These are phyloP conservation scores for Steinernema hermaphroditum DNA, from an alignment of 2,888 invertebrate species.

Conservation along the genomic window DNA sequence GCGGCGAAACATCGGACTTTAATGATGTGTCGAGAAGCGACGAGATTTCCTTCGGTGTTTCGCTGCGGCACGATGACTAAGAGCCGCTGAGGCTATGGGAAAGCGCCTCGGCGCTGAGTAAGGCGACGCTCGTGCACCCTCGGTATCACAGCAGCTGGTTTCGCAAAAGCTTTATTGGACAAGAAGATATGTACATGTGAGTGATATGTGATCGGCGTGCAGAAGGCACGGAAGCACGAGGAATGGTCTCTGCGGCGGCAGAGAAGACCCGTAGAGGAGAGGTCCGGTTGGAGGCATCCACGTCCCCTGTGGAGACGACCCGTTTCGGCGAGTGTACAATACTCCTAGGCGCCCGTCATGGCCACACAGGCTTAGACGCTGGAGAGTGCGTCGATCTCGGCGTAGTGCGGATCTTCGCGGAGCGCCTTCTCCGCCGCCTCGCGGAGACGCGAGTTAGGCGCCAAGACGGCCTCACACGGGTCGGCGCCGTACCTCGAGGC, in stretches of 20 bases:
- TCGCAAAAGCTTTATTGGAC: neutral
- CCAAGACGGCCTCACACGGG: neutral
- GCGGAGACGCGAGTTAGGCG: neutral
- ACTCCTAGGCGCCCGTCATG: neutral
- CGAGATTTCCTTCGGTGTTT: neutral
- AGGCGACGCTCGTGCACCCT: neutral
- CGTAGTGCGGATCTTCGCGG: neutral
- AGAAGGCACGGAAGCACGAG: neutral
- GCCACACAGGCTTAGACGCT: neutral
- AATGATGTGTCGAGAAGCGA: neutral
- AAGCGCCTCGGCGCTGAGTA: conserved; percentile 14
- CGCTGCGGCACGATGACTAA: conserved; percentile 20
- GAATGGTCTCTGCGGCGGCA: neutral
- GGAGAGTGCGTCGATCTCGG: neutral
- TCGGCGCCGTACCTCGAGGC: conserved; percentile 18
- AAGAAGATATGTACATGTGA: neutral
- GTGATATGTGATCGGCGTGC: conserved; percentile 7
- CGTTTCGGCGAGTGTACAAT: neutral
- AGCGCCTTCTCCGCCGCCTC: conserved; percentile 10
- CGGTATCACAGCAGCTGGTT: neutral
- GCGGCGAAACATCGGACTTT: neutral
- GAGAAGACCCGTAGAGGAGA: conserved; percentile 8
- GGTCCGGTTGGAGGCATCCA: neutral
- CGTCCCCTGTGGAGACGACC: neutral
- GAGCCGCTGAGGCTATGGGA: neutral